Conservation (phyloP, 2,113 vertebrate genomes). For the Hippocampus zosterae region DNA sequence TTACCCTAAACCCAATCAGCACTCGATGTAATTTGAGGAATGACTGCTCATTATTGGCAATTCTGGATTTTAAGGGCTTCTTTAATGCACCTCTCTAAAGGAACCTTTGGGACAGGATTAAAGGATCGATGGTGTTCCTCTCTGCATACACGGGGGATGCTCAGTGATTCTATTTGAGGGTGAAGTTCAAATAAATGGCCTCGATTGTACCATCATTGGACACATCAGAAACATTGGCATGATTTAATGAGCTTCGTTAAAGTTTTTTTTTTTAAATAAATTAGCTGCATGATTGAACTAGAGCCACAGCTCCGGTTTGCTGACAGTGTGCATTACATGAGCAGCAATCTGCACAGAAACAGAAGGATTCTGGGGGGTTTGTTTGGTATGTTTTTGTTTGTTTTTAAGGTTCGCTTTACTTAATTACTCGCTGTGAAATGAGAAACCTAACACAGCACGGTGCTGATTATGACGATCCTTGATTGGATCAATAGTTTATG, state of each 20-base stretch:
- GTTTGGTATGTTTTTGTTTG: no score
- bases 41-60: conserved; percentile 98
- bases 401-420: not conserved
- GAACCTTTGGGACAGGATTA: conserved; percentile 75
- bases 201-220: conserved; percentile 4
- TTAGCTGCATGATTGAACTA: not conserved
- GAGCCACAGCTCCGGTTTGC: not conserved
- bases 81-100: conserved; percentile 79
- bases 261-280: not conserved
- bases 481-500: conserved; percentile 51
- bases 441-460: conserved; percentile 23
- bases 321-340: not conserved
- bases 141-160: conserved; percentile 30
- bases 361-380: not conserved
- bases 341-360: not conserved
- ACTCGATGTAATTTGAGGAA: conserved; percentile 98
- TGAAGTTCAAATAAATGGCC: conserved; percentile 57
- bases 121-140: conserved; percentile 65
- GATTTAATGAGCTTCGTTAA: not conserved
- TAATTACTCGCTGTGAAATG: conserved; percentile 24
- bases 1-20: conserved; percentile 99
- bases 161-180: conserved; percentile 41
- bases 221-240: not conserved
- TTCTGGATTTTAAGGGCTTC: conserved; percentile 91
- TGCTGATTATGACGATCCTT: conserved; percentile 34